These are phyloP conservation scores for Drosophila cyrtoloma DNA, from an alignment of 2,888 invertebrate species.

Conservation along the genomic window DNA sequence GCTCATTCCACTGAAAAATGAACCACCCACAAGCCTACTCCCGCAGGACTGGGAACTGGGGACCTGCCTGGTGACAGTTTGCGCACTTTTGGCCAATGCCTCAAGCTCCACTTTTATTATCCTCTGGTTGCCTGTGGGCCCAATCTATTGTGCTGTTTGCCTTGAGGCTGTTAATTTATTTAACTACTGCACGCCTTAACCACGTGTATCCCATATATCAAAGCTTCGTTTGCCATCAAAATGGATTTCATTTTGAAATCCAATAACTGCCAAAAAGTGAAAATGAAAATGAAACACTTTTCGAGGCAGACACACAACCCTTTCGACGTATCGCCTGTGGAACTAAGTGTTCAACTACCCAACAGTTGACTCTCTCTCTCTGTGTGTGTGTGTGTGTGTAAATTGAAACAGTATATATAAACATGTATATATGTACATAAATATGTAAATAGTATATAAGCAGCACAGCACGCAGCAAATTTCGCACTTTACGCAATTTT, in stretches of 20 bases:
- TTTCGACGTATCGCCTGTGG: conserved; percentile 43
- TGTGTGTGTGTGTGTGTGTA: conserved; percentile 21
- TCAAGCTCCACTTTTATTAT: conserved; percentile 17
- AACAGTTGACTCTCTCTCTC: conserved; percentile 31
- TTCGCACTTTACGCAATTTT: conserved; percentile 78
- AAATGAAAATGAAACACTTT: conserved; percentile 69
- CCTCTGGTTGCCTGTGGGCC: not conserved
- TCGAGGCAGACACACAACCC: conserved; percentile 61
- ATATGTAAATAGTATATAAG: conserved; percentile 43
- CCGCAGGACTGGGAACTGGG: not conserved
- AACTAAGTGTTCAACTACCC: conserved; percentile 42
- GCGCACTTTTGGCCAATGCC: conserved; percentile 13
- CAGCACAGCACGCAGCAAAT: conserved; percentile 44
- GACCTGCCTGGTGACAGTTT: conserved; percentile 44
- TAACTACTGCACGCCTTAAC: conserved; percentile 70
- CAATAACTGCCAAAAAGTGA: conserved; percentile 72
- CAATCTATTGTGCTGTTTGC: conserved; percentile 15
- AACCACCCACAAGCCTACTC: not conserved
- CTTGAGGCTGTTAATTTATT: conserved; percentile 74
- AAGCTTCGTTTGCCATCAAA: conserved; percentile 76
- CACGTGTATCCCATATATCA: conserved; percentile 74
- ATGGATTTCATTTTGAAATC: conserved; percentile 82
- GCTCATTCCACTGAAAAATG: conserved; percentile 2
- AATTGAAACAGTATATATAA: conserved; percentile 71
- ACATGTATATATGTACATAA: conserved; percentile 12